Base-by-base conservation (phyloP, 2,113 vertebrate species). In the Perca flavescens region DNA sequence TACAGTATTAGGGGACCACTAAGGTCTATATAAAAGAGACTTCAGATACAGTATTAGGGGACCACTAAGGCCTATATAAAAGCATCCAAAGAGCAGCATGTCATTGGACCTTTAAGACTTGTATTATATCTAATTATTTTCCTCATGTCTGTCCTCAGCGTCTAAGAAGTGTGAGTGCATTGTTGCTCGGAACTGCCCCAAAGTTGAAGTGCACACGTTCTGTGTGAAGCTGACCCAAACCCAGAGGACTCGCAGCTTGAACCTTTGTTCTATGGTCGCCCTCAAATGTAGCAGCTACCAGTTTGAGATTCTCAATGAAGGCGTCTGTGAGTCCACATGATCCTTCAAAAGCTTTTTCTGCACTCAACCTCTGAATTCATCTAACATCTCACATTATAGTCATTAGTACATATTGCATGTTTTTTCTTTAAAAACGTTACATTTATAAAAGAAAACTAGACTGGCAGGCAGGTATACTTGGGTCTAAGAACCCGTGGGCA, bases 231-330 rank as follows among this genome's bases (percentile, higher is more conserved):
- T 95, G 47, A 66, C 61, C 3, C 66, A 10, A 11, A 52, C 9
- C 16, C 76, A 89, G 70, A 89, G 47, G 47, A 90, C 62, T 17
- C 91, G 63, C 34, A 89, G 64, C 75, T 13, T 95, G 81, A 86
- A 53, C 56, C 82, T 94, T 8, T 96, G 95, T 12, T 67, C 82
- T 14, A 80, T 93, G 86, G 93, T 87, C 0, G 80, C 93, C 5
- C 76, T 93, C 71, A 94, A 83, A 74, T 96, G 94, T 74, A 46
- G 25, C 0, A 82, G n/a, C 36, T 80, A 91, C 7, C 17, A 92
- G 40, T 70, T 95, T 70, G 91, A 93, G 56, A 63, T 95, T n/a
- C 13, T 94, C 52, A 70, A 62, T 14, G 93, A 95, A 34, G 89
- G 89, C 0, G 34, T 3, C 17, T 96, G 95, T 82, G 22, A 21